Percentiles rank a stretch among this genome's conserved stretches.
Conservation (phyloP, 2,888 invertebrate species). For the Cryptocheilus praepositus region DNA sequence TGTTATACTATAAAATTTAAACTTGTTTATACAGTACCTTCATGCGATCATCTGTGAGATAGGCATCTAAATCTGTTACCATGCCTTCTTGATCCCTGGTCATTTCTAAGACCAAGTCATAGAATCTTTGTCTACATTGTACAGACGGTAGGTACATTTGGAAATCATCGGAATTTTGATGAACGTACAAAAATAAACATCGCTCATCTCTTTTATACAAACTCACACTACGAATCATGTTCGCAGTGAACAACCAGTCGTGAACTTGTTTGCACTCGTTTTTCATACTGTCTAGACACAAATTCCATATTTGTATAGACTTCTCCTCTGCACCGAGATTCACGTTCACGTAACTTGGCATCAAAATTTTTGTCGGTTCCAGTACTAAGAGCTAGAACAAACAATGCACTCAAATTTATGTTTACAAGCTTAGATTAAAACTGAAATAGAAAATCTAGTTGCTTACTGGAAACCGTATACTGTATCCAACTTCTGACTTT, state of each 20-base stretch:
- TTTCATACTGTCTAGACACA: constrained; percentile 87
- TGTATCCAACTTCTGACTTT: constrained; percentile 85
- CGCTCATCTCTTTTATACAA: constrained; percentile 97
- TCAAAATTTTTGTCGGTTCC: constrained; percentile 93
- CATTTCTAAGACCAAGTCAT: constrained; percentile 89
- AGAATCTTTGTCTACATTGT: constrained; percentile 87
- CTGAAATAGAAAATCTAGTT: constrained; percentile 54
- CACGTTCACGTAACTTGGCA: constrained; percentile 97
- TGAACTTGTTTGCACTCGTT: constrained; percentile 90
- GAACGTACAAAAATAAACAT: constrained; percentile 97
- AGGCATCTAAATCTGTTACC: constrained; percentile 85
- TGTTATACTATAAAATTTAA: background rate
- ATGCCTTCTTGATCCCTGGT: constrained; percentile 90
- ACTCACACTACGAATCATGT: constrained; percentile 92
- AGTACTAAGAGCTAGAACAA: constrained; percentile 83
- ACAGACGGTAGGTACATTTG: constrained; percentile 98
- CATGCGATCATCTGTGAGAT: constrained; percentile 84
- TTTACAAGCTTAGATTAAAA: constrained; percentile 3
- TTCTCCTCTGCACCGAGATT: constrained; percentile 96
- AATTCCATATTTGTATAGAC: constrained; percentile 91
- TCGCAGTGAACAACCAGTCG: constrained; percentile 95
- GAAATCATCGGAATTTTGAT: constrained; percentile 98
- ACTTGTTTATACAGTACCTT: constrained; percentile 74
- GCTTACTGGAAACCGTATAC: constrained; percentile 92
- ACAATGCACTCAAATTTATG: constrained; percentile 11